These are phyloP conservation scores for Helicoverpa armigera DNA, from an alignment of 1,140 invertebrate species.

Conservation along the genomic window DNA sequence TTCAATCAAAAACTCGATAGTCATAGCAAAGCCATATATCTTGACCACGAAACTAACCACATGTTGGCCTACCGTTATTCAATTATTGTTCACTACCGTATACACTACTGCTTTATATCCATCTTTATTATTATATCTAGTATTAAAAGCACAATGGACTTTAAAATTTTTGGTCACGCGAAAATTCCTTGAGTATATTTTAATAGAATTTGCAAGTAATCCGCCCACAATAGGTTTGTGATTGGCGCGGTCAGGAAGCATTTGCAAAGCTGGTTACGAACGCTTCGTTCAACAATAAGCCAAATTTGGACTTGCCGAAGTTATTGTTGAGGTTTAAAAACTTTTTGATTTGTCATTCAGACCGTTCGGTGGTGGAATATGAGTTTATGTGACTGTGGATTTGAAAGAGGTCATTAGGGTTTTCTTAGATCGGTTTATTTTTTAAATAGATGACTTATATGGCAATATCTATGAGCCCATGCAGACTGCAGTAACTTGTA, in stretches of 20 bases:
- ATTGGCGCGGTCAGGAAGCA: conserved; percentile 65
- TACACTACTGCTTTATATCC: conserved; percentile 47
- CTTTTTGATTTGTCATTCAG: conserved; percentile 60
- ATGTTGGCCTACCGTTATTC: conserved; percentile 31
- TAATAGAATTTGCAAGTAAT: conserved; percentile 82
- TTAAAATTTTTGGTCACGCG: conserved; percentile 13
- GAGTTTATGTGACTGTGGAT: neutral
- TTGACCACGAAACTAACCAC: conserved; percentile 64
- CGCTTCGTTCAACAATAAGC: conserved; percentile 61
- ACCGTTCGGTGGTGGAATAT: conserved; percentile 41
- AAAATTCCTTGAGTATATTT: conserved; percentile 26
- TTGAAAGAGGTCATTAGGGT: neutral
- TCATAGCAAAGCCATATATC: conserved; percentile 64
- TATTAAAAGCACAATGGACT: conserved; percentile 53
- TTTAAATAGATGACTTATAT: no score
- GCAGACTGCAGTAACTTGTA: no score
- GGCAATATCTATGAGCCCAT: no score
- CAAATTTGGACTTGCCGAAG: conserved; percentile 61
- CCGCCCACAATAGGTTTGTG: conserved; percentile 69
- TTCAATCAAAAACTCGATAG: conserved; percentile 71
- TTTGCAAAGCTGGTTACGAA: neutral
- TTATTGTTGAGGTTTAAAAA: conserved; percentile 51
- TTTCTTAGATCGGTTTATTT: neutral
- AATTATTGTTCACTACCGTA: conserved; percentile 39
- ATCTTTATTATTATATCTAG: neutral